These are phyloP conservation scores for Formica exsecta DNA, from an alignment of 1,140 invertebrate species.

Conservation along the genomic window DNA sequence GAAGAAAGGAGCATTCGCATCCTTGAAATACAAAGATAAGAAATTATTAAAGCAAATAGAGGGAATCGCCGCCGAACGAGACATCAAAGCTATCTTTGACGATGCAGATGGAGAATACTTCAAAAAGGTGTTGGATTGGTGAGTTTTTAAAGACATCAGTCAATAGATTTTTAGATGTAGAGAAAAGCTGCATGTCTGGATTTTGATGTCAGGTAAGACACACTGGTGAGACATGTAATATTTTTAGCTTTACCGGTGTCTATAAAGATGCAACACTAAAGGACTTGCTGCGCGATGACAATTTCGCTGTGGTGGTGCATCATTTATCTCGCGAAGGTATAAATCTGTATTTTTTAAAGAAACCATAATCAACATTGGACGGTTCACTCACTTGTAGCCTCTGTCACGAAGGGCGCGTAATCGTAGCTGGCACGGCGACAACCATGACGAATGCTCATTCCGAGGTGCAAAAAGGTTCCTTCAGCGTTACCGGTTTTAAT, in stretches of 20 bases:
- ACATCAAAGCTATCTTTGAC: conserved; percentile 88
- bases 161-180: background rate
- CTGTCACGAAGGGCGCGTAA: conserved; percentile 86
- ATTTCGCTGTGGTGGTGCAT: conserved; percentile 81
- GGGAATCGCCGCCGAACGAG: conserved; percentile 87
- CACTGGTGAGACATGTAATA: conserved; percentile 10
- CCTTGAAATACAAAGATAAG: conserved; percentile 87
- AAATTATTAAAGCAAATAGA: conserved; percentile 87
- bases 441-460: conserved; percentile 80
- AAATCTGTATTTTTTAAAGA: conserved; percentile 4
- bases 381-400: conserved; percentile 78
- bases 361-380: conserved; percentile 19
- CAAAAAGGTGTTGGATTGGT: conserved; percentile 87
- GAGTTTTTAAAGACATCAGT: conserved; percentile 59
- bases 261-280: conserved; percentile 78
- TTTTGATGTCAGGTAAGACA: conserved; percentile 13
- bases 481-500: conserved; percentile 87
- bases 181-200: background rate
- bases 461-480: conserved; percentile 81
- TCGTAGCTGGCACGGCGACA: conserved; percentile 88
- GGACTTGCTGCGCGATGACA: conserved; percentile 80
- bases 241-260: conserved; percentile 82
- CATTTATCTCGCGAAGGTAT: conserved; percentile 82
- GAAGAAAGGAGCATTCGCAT: conserved; percentile 88
- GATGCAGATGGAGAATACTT: conserved; percentile 88